phyloP scores from a whole-genome alignment of 2,888 invertebrate species.

The Acleris literana region DNA sequence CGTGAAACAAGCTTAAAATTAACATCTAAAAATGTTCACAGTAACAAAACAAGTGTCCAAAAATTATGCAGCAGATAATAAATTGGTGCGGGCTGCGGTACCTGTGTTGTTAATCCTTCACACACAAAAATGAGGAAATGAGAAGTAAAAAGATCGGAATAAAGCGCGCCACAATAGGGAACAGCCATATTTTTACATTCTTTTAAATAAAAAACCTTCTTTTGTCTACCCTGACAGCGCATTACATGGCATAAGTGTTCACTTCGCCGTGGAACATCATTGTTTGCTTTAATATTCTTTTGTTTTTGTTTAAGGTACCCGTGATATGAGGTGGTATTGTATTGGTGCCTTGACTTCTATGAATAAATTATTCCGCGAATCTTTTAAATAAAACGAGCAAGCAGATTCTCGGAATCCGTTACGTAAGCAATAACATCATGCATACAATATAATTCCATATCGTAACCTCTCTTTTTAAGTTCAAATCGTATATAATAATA shows the following conservation, averaged over 20 bases:
- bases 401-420: too few species aligned
- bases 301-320: slow-evolving; percentile 49
- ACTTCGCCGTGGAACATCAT: slow-evolving; percentile 61
- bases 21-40: slow-evolving; percentile 40
- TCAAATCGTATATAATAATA: too few species aligned
- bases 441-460: too few species aligned
- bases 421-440: too few species aligned
- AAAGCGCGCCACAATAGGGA: slow-evolving; percentile 67
- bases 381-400: background rate
- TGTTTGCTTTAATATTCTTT: slow-evolving; percentile 59
- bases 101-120: slow-evolving; percentile 79
- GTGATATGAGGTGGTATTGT: slow-evolving; percentile 30
- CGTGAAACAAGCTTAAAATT: slow-evolving; percentile 24
- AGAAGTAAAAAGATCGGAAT: slow-evolving; percentile 73
- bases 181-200: slow-evolving; percentile 74
- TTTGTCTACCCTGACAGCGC: slow-evolving; percentile 75
- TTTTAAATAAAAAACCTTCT: slow-evolving; percentile 61
- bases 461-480: too few species aligned
- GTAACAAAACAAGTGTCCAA: slow-evolving; percentile 36
- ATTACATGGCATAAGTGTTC: slow-evolving; percentile 76
- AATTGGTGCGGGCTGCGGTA: slow-evolving; percentile 50
- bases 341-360: slow-evolving; percentile 1
- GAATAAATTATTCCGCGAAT: background rate
- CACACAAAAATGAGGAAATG: slow-evolving; percentile 77
- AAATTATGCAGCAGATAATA: slow-evolving; percentile 61